These are phyloP conservation scores for Aurelia sp. DNA, from an alignment of 30 jellyfish, hydroid and myxozoan genomes.

Conservation along the genomic window DNA sequence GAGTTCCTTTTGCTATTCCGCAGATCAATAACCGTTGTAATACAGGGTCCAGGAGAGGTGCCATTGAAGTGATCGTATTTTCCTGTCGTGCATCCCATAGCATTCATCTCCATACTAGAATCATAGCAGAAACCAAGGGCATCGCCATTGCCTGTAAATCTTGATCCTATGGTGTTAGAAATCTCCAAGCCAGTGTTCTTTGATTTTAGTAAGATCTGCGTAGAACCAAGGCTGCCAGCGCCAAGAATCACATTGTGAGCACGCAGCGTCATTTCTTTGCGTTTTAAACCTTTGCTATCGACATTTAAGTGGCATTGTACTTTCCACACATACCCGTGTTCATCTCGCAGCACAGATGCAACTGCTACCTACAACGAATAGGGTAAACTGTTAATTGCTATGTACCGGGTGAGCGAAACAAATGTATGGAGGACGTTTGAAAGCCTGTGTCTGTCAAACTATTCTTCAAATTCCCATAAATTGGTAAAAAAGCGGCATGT, in stretches of 20 bases:
- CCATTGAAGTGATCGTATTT: background rate
- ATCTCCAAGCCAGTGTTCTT: constrained; percentile 39
- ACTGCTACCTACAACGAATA: too few relatives aligned
- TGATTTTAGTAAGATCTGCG: constrained; percentile 48
- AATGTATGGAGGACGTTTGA: too few relatives aligned
- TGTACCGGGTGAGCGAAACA: too few relatives aligned
- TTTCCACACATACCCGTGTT: constrained; percentile 15
- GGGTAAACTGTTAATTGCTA: too few relatives aligned
- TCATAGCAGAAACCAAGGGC: constrained; percentile 38
- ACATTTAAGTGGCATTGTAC: constrained; percentile 10
- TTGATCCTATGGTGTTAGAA: constrained; percentile 25
- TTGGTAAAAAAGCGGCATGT: too few relatives aligned
- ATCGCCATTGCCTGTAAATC: constrained; percentile 67
- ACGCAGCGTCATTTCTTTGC: constrained; percentile 17
- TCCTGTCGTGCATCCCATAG: constrained; percentile 19
- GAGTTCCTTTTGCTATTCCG: background rate
- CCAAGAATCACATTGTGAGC: constrained; percentile 51
- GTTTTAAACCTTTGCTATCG: constrained; percentile 14
- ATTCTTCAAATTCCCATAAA: too few relatives aligned
- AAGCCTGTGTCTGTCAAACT: too few relatives aligned
- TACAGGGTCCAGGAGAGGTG: constrained; percentile 50
- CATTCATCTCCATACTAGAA: background rate
- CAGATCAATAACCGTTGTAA: constrained; percentile 50
- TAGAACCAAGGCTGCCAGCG: constrained; percentile 61
- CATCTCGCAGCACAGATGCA: too few relatives aligned